phyloP scores from a whole-genome alignment of 2,797 vertebrate species.

The Tachyglossus aculeatus region DNA sequence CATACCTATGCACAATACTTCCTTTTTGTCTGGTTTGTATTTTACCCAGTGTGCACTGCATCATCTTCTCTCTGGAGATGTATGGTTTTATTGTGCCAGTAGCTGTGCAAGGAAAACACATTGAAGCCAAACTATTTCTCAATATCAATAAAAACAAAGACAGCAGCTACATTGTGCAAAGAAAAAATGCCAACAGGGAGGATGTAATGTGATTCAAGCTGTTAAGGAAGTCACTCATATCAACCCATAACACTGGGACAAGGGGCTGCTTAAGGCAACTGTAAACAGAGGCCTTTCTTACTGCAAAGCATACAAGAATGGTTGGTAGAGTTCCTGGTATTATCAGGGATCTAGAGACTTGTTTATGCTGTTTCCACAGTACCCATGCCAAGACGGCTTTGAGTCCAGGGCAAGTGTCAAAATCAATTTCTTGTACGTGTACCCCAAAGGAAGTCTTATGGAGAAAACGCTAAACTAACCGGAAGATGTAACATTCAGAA shows the following conservation, averaged over 20 bases:
- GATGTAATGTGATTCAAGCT: not conserved
- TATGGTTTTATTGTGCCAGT: not conserved
- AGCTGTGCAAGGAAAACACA: not conserved
- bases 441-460: not conserved
- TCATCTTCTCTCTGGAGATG: not conserved
- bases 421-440: not conserved
- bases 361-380: not conserved
- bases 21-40: slow-evolving; percentile 10
- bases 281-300: not conserved
- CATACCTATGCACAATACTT: not conserved
- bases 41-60: slow-evolving; percentile 7
- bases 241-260: not conserved
- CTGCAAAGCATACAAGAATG: not conserved
- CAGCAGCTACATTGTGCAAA: not conserved
- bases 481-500: no score
- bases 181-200: not conserved
- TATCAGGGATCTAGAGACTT: not conserved
- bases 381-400: rapidly evolving
- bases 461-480: not conserved
- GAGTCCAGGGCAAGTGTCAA: not conserved
- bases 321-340: not conserved
- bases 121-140: slow-evolving; percentile 1
- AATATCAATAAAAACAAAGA: slow-evolving; percentile 27
- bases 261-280: not conserved
- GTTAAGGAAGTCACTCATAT: not conserved